Percentiles rank a stretch among this genome's conserved stretches.
Evolutionary conservation across 2,888 invertebrate genomes (phyloP).

Genomic region (Campoletis raptor): DNA sequence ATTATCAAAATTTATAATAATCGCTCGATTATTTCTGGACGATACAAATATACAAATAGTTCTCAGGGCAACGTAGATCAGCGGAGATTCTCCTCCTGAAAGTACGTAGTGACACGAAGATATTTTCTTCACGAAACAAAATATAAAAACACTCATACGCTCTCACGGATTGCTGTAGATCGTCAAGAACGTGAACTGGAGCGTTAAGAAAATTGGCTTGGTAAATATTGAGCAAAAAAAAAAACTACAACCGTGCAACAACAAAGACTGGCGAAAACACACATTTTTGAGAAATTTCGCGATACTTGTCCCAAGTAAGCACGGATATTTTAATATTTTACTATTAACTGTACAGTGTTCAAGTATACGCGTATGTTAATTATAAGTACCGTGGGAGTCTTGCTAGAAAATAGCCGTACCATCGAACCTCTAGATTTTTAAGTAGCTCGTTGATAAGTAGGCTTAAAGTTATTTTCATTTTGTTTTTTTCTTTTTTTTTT

Average conservation of each 20-base stretch:
- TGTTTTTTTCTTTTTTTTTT: neutral
- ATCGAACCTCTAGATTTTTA: constrained; percentile 63
- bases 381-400: constrained; percentile 31
- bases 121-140: neutral
- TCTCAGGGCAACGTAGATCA: constrained; percentile 67
- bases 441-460: constrained; percentile 44
- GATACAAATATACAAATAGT: constrained; percentile 59
- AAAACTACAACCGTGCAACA: constrained; percentile 8
- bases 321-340: constrained; percentile 59
- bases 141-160: neutral
- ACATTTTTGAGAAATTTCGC: constrained; percentile 11
- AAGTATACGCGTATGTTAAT: constrained; percentile 62
- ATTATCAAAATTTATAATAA: neutral
- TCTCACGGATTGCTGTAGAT: neutral
- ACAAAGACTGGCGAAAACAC: constrained; percentile 33
- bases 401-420: constrained; percentile 51
- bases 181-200: neutral
- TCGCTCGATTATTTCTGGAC: neutral
- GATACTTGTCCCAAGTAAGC: constrained; percentile 17
- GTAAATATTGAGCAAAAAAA: constrained; percentile 17
- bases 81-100: constrained; percentile 15
- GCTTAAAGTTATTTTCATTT: neutral
- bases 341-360: constrained; percentile 61
- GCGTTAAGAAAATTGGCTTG: constrained; percentile 13
- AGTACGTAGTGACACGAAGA: neutral